phyloP scores from a whole-genome alignment of 2,113 vertebrate genomes.

The Gambusia holbrooki region DNA sequence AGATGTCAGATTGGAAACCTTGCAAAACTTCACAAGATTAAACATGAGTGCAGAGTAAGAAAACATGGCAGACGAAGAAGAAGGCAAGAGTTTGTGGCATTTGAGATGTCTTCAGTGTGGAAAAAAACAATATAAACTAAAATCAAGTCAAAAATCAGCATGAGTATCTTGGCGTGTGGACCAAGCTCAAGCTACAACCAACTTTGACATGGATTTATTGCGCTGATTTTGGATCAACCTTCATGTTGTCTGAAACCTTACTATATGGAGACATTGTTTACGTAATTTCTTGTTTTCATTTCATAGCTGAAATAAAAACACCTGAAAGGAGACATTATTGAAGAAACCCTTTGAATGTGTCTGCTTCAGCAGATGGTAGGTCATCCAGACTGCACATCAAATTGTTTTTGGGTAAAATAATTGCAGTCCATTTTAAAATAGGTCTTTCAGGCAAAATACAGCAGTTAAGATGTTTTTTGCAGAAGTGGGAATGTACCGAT shows the following conservation, averaged over 20 bases:
- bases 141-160: too few species aligned
- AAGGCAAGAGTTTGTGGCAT: too few species aligned
- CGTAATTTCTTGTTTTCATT: neutral
- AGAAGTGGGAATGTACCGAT: neutral
- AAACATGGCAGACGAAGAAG: too few species aligned
- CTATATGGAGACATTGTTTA: neutral
- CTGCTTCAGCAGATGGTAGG: slow-evolving; percentile 2
- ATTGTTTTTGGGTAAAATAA: neutral
- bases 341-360: neutral
- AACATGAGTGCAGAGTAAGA: too few species aligned
- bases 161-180: too few species aligned
- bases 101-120: too few species aligned
- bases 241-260: neutral
- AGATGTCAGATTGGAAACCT: too few species aligned
- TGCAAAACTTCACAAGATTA: too few species aligned
- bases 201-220: neutral
- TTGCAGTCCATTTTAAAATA: neutral
- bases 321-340: neutral
- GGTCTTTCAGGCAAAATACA: neutral
- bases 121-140: too few species aligned
- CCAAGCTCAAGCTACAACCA: too few species aligned
- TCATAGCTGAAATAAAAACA: neutral
- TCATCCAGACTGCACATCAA: neutral
- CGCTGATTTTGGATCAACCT: neutral
- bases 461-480: neutral